phyloP scores from a whole-genome alignment of 2,888 invertebrate species.

The Zygogramma bicolorata region DNA sequence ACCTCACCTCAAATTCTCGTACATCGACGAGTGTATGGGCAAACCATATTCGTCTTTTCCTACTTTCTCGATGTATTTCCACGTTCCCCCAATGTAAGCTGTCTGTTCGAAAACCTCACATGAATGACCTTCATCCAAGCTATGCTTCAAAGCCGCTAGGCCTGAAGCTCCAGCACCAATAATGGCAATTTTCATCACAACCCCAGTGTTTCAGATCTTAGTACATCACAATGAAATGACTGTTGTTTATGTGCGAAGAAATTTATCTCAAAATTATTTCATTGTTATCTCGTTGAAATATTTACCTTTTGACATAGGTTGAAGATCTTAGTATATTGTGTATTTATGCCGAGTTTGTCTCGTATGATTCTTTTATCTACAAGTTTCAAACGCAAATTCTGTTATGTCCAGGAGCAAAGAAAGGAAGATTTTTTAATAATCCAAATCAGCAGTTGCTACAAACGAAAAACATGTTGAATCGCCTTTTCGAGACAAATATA shows the following conservation, averaged over 20 bases:
- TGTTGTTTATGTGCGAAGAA: background rate
- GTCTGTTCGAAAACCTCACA: slow-evolving; percentile 79
- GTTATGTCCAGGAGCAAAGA: no score
- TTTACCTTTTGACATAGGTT: no score
- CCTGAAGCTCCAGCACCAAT: slow-evolving; percentile 57
- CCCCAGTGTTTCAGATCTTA: background rate
- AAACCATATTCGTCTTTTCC: slow-evolving; percentile 75
- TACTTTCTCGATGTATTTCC: slow-evolving; percentile 77
- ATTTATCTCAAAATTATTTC: background rate
- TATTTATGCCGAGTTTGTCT: no score
- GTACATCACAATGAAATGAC: background rate
- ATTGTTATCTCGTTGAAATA: no score
- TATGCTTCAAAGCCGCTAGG: slow-evolving; percentile 50
- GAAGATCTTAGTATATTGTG: no score
- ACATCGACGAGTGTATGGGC: slow-evolving; percentile 85
- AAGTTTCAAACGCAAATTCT: no score
- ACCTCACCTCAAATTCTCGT: slow-evolving; percentile 76
- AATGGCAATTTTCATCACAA: slow-evolving; percentile 54
- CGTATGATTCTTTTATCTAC: no score
- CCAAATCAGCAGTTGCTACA: no score
- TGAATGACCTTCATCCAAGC: slow-evolving; percentile 66
- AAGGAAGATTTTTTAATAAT: no score
- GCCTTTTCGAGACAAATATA: no score
- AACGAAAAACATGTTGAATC: no score
- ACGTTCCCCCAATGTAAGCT: slow-evolving; percentile 80